These are phyloP conservation scores for Zoanthus gigantus DNA, from an alignment of 92 coral and sea anemone genomes.

Conservation along the genomic window DNA sequence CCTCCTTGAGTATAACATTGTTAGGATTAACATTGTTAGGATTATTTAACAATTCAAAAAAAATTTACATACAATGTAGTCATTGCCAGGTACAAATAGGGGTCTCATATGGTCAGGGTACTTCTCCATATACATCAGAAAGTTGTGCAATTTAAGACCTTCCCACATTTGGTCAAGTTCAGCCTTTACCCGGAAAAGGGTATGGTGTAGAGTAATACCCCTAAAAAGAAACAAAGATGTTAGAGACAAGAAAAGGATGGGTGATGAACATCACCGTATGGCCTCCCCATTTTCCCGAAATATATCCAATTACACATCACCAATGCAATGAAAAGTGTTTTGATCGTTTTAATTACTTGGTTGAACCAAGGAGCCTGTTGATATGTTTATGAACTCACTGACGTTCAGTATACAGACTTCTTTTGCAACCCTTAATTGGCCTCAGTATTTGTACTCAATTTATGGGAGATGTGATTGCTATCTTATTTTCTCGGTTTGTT, in stretches of 20 bases:
- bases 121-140: conserved; percentile 44
- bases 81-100: conserved; percentile 62
- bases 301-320: conserved; percentile 31
- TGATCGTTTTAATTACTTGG: conserved; percentile 28
- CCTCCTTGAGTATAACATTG: conserved; percentile 33
- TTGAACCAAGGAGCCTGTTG: conserved; percentile 26
- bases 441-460: conserved; percentile 37
- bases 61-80: conserved; percentile 43
- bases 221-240: conserved; percentile 35
- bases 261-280: conserved; percentile 34
- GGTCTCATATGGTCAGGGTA: conserved; percentile 44
- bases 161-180: conserved; percentile 58
- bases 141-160: conserved; percentile 52
- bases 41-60: conserved; percentile 27
- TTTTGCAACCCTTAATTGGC: conserved; percentile 34
- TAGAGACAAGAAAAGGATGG: conserved; percentile 28
- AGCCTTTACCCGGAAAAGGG: conserved; percentile 52
- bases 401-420: conserved; percentile 35
- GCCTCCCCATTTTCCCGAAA: conserved; percentile 24
- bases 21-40: conserved; percentile 29
- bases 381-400: conserved; percentile 18
- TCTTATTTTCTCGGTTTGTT: conserved; percentile 38
- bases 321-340: conserved; percentile 27
- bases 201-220: conserved; percentile 60
- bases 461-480: conserved; percentile 27